These are phyloP conservation scores for Speoplatyrhinus poulsoni DNA, from an alignment of 2,113 vertebrate genomes.

Conservation along the genomic window DNA sequence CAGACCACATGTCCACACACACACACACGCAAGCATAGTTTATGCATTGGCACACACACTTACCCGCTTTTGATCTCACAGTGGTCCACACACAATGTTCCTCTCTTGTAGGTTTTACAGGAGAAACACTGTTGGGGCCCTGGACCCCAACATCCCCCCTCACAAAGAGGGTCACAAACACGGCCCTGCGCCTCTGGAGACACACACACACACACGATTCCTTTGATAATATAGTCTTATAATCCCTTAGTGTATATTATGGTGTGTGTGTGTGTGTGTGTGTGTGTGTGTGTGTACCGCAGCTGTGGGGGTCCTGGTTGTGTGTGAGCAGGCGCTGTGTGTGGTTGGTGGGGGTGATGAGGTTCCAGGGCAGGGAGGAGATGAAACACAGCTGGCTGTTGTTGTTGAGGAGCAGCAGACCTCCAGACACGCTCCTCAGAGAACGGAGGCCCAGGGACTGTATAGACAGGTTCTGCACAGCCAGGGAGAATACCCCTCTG, in stretches of 20 bases:
- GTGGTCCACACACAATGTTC: slow-evolving; percentile 87
- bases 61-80: slow-evolving; percentile 88
- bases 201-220: neutral
- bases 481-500: slow-evolving; percentile 91
- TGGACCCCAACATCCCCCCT: slow-evolving; percentile 89
- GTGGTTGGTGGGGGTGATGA: slow-evolving; percentile 82
- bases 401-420: slow-evolving; percentile 87
- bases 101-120: slow-evolving; percentile 83
- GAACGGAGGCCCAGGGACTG: slow-evolving; percentile 87
- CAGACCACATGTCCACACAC: neutral
- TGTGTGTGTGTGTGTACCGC: slow-evolving; percentile 69
- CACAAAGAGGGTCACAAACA: slow-evolving; percentile 83
- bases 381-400: slow-evolving; percentile 89
- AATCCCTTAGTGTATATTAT: neutral
- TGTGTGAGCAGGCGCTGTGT: slow-evolving; percentile 80
- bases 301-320: slow-evolving; percentile 79
- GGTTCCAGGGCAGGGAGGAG: slow-evolving; percentile 85
- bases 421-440: slow-evolving; percentile 86
- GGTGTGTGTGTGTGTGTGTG: too few species aligned
- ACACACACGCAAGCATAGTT: slow-evolving; percentile 6
- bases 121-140: slow-evolving; percentile 87
- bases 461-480: slow-evolving; percentile 84
- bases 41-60: slow-evolving; percentile 25
- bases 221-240: neutral
- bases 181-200: slow-evolving; percentile 64